Percentiles rank a stretch among this genome's conserved stretches.
These are phyloP conservation scores for Stenoptilia bipunctidactyla DNA, from an alignment of 2,888 invertebrate species.

Conservation along the genomic window DNA sequence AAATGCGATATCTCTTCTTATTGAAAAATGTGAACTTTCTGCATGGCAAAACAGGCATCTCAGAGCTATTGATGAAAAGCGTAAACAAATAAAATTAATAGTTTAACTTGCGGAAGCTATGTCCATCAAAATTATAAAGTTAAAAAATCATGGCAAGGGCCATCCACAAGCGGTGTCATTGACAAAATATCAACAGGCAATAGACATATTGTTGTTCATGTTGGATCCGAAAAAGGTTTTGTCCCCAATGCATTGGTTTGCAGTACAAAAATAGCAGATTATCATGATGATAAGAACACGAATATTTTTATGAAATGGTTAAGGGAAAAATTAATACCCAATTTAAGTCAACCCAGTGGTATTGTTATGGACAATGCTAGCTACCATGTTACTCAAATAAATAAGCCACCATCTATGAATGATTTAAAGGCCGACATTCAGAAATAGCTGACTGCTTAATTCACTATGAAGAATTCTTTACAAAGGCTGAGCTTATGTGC, in stretches of 20 bases:
- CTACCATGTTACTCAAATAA: conserved; percentile 8
- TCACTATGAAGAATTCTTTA: too few species aligned
- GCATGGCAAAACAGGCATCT: too few species aligned
- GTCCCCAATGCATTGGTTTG: conserved; percentile 14
- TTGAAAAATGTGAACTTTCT: too few species aligned
- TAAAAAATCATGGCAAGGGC: conserved; percentile 19
- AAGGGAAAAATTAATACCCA: conserved; percentile 11
- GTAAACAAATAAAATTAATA: too few species aligned
- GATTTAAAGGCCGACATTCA: too few species aligned
- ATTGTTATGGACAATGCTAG: conserved; percentile 13
- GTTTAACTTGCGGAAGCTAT: too few species aligned
- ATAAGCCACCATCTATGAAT: conserved; percentile 3
- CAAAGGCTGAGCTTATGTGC: too few species aligned
- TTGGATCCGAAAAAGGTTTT: conserved; percentile 16
- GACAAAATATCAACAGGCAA: conserved; percentile 19
- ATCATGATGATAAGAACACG: conserved; percentile 18
- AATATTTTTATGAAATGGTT: conserved; percentile 15
- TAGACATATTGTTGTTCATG: conserved; percentile 19
- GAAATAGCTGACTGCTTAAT: too few species aligned
- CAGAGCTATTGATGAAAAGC: too few species aligned
- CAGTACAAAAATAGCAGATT: conserved; percentile 17
- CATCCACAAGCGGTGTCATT: conserved; percentile 13
- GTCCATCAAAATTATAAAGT: conserved; percentile 17
- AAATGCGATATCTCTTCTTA: too few species aligned
- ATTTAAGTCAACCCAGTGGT: conserved; percentile 8